These are phyloP conservation scores for Tenthredo distinguenda DNA, from an alignment of 2,888 invertebrate species.

Conservation along the genomic window DNA sequence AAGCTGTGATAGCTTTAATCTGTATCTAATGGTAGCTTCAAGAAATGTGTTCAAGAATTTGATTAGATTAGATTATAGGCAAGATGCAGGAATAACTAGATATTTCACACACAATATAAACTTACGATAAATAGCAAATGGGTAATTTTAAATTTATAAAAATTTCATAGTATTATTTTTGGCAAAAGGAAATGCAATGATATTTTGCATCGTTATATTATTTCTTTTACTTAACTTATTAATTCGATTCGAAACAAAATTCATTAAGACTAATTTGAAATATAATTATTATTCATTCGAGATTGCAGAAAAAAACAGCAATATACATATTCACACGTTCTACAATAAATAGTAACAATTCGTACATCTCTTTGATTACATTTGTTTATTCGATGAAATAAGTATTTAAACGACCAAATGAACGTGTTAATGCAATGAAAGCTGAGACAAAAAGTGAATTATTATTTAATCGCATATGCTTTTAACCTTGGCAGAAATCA, in stretches of 20 bases:
- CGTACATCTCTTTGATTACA: neutral
- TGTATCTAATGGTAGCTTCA: neutral
- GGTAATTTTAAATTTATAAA: neutral
- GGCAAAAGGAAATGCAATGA: conserved; percentile 3
- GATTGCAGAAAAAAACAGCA: neutral
- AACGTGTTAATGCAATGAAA: neutral
- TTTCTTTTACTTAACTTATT: neutral
- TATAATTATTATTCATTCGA: conserved; percentile 10
- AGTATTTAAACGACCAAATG: neutral
- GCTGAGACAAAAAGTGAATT: neutral
- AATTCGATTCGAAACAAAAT: neutral
- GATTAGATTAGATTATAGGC: conserved; percentile 3
- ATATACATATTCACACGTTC: neutral
- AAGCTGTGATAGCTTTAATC: neutral
- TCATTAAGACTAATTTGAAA: conserved; percentile 26
- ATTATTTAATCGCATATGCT: neutral
- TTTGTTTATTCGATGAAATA: conserved; percentile 6
- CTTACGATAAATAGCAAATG: neutral
- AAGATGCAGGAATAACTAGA: neutral
- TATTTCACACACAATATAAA: conserved; percentile 2
- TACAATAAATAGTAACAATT: conserved; percentile 35
- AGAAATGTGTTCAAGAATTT: neutral
- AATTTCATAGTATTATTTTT: conserved; percentile 15
- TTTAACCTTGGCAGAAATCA: neutral
- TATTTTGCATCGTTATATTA: neutral